Evolutionary conservation across 2,888 invertebrate species (phyloP), one percentile per base, ranked within the genome.

Genomic region (Eilema depressum): DNA sequence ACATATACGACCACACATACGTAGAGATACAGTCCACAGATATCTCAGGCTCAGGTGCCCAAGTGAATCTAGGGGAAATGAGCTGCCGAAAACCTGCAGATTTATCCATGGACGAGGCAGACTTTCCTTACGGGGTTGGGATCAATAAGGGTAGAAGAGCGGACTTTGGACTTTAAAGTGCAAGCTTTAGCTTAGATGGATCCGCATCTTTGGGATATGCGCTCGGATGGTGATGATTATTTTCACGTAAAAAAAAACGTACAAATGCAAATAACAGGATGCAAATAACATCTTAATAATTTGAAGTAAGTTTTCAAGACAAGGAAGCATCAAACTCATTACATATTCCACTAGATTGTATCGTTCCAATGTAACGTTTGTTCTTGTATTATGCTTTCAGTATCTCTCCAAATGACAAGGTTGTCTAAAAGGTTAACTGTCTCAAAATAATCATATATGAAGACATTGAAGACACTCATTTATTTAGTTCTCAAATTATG

Each of bases 381-480:
- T 81, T 83, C 79, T 74, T 83, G 78, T 82, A 76, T 70, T 73
- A 80, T 75, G 80, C 84, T 85, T 85, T 85, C 82, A 77, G 80
- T 79, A 71, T 83, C 76, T 81, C 73, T 79, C 73, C 67, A 85
- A 86, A 86, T 86, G 79, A 86, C 86, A 88, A 89, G 88, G 86
- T 79, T 81, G 63, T 59, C 37, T 72, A 73, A 67, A 84, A 86
- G 87, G 85, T 87, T 79, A 85, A 66, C 77, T 82, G 82, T 81
- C 83, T 75, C 79, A 71, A 75, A 53, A 75, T 73, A 56, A 74
- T 67, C 59, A 61, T 66, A 37, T 68, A 60, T 62, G 57, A 76
- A 78, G 68, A 73, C 66, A 71, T 53, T n/a, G n/a, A 53, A 53
- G 53, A n/a, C 53, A 53, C 70, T 66, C 28, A 63, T 17, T 5